Base-by-base conservation (phyloP, 2,888 invertebrate species). In the Coleophora flavipennella region DNA sequence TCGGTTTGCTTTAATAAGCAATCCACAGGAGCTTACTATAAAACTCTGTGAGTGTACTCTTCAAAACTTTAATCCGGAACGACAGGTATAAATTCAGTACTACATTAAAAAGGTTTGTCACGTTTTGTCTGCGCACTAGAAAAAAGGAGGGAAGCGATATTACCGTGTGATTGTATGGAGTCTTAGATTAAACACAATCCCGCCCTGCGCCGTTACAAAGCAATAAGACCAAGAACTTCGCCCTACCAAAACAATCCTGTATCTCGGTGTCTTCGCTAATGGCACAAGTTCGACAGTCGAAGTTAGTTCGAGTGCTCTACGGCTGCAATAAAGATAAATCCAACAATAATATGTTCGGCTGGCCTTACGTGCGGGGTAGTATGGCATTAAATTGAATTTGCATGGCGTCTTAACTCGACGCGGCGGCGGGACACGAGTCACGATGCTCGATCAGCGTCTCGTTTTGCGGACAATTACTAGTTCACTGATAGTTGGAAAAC, bases 321-420 rank as follows among this genome's bases (percentile, higher is more conserved):
- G 69, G 73, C 73, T 70, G 80, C 83, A 80, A 83, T 84, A 83
- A 84, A 84, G 79, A 84, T 84, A 84, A 84, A 83, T 84, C 84
- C 83, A 77, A 76, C 79, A 79, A 84, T 84, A 84, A 84, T 79
- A 83, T 79, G 81, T 80, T 74, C 74, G 69, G 75, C 70, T 75
- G 73, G 78, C 78, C 80, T 81, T 79, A 80, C 70, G 78, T 81
- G 76, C 68, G 67, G 70, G 74, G 73, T 68, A 73, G 68, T 72
- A 72, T 78, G 79, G 75, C 73, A 76, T 79, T 71, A 81, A 83
- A 84, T 84, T 84, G 83, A 83, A 84, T 84, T 80, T 84, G 78
- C 84, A 81, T 81, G 80, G 77, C 67, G 79, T 76, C 81, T 79
- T 81, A 83, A 84, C 80, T 74, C 77, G 74, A 65, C 66, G 64